Base-by-base conservation (phyloP, 2,888 invertebrate species). In the Drosophila cognata region DNA sequence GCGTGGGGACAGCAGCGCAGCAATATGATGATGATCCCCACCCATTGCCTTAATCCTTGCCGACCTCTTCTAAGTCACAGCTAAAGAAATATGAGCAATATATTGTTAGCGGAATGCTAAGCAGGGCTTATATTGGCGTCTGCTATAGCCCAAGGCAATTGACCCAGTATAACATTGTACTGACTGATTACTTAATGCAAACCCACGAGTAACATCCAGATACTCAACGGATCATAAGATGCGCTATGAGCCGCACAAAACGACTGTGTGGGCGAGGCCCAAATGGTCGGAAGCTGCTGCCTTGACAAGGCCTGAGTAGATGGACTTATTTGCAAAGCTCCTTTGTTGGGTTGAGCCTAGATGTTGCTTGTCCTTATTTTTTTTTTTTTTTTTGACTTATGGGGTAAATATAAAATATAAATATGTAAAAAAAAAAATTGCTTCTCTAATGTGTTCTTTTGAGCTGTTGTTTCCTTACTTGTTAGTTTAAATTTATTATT, bases 211-310 rank as follows among this genome's bases (percentile, higher is more conserved):
- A 79, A 94, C 95, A 0, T 94, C 95, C 72, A 91, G 94, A 4
- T 94, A 93, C 67, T 91, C 93, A 50, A 89, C 84, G 6, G 79
- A 88, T 33, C 86, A 91, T 1, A 74, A 72, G 7, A 92, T 95
- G 57, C 94, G 96, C 1, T 93, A 94, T 71, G 94, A 94, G n/a
- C 95, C 95, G 73, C 94, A 94, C 41, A 96, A 95, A 65, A 94
- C 96, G 16, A 8, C 59, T 95, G 96, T 89, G 92, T 97, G 31
- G 97, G 97, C 92, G 97, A 97, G 93, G 97, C 96, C 8, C 97
- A 97, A 94, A 95, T 96, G 94, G 96, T 96, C 0, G 96, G 96
- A 87, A 94, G 94, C 56, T 93, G 94, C 4, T 13, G 21, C 3
- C 46, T 13, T 7, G 46, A 4, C 7, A 25, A 25, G 21, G 21